A percentile compares a stretch with the other conserved stretches of the same genome.
Conservation (phyloP, 2,113 vertebrate species). For the Melospiza melodia region DNA sequence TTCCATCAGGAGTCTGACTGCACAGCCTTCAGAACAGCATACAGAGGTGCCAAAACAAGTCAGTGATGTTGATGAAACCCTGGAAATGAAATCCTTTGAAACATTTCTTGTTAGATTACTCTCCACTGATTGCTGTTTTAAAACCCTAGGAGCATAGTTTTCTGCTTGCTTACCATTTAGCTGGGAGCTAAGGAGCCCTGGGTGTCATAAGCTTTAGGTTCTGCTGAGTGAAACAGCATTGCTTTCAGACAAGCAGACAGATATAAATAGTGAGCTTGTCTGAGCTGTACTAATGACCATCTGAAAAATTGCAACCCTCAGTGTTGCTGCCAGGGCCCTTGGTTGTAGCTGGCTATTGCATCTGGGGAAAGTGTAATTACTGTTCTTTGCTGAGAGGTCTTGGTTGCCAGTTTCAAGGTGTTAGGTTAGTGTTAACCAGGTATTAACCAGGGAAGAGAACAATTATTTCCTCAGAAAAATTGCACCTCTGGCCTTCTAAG, state of each 20-base stretch:
- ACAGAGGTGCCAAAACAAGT: slow-evolving; percentile 94
- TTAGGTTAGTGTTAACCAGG: not conserved
- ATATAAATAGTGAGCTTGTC: not conserved
- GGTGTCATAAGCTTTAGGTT: not conserved
- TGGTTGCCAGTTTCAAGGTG: not conserved
- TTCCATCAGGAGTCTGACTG: slow-evolving; percentile 83
- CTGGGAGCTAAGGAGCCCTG: not conserved
- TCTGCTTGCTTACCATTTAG: not conserved
- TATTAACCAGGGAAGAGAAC: not conserved
- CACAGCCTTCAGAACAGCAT: slow-evolving; percentile 81
- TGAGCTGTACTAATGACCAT: not conserved
- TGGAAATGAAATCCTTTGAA: not conserved
- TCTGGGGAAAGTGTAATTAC: not conserved
- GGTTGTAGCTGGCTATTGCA: not conserved
- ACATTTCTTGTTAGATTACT: not conserved
- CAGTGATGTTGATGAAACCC: slow-evolving; percentile 69
- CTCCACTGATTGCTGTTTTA: not conserved
- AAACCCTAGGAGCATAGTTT: not conserved
- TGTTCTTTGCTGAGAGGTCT: not conserved
- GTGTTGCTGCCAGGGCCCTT: not conserved
- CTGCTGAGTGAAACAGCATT: not conserved
- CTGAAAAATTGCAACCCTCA: not conserved
- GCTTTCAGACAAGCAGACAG: not conserved
- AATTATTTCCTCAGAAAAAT: not conserved
- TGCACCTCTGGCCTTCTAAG: not conserved